A percentile compares a stretch with the other conserved stretches of the same genome.
phyloP scores from a whole-genome alignment of 2,888 invertebrate genomes.

The Catotricha subobsoleta region DNA sequence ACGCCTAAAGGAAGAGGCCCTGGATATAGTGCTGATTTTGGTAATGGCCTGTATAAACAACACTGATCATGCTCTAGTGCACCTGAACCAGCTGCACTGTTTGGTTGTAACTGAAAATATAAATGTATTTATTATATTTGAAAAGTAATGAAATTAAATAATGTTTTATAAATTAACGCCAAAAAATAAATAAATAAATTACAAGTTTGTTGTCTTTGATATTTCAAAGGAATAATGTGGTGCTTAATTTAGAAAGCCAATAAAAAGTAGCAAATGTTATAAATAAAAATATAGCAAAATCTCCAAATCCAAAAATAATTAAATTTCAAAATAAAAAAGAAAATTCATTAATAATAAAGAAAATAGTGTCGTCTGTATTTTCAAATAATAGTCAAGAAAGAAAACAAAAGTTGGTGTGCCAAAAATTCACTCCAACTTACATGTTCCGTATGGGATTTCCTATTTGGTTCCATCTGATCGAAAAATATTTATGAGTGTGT shows the following conservation, averaged over 20 bases:
- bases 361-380: too few species aligned
- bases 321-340: background rate
- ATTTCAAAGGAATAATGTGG: background rate
- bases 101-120: conserved; percentile 68
- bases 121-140: too few species aligned
- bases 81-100: conserved; percentile 89
- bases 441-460: conserved; percentile 62
- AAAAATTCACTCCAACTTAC: conserved; percentile 38
- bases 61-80: conserved; percentile 94
- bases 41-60: conserved; percentile 60
- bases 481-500: too few species aligned
- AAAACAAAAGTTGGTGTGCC: conserved; percentile 4
- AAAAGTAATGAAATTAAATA: too few species aligned
- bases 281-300: background rate
- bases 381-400: conserved; percentile 1
- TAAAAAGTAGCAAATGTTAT: background rate
- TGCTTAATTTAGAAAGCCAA: too few species aligned
- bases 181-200: background rate
- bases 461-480: conserved; percentile 65
- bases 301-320: background rate
- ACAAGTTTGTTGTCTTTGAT: background rate
- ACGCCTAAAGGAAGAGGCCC: conserved; percentile 84
- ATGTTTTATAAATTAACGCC: background rate
- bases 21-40: conserved; percentile 33
- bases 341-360: too few species aligned